Percentiles rank a stretch among this genome's conserved stretches.
These are phyloP conservation scores for Apis florea DNA, from an alignment of 1,140 invertebrate species.

Conservation along the genomic window DNA sequence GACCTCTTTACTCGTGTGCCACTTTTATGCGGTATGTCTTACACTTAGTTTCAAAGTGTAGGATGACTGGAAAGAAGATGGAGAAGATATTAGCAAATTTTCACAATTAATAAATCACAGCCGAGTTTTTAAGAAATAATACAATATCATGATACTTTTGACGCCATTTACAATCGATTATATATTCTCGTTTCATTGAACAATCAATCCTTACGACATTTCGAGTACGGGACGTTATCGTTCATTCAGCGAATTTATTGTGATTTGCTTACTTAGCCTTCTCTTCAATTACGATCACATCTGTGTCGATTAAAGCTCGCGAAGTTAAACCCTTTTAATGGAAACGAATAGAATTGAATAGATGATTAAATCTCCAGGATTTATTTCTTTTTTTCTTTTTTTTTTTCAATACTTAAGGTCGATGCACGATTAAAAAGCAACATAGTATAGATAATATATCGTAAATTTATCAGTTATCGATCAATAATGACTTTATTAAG, in stretches of 20 bases:
- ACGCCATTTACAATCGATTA: background rate
- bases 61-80: too few species aligned
- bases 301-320: background rate
- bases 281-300: constrained; percentile 25
- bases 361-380: background rate
- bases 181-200: background rate
- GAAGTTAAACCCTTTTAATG: too few species aligned
- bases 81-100: too few species aligned
- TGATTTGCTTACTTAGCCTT: constrained; percentile 26
- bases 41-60: too few species aligned
- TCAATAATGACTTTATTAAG: background rate
- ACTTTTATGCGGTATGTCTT: background rate
- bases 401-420: background rate
- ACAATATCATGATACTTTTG: background rate
- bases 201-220: background rate
- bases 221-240: constrained; percentile 1
- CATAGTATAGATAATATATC: background rate
- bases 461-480: background rate
- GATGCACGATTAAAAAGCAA: background rate
- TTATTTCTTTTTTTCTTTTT: background rate
- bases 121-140: too few species aligned
- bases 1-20: background rate
- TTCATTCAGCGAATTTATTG: constrained; percentile 23
- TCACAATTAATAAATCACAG: too few species aligned
- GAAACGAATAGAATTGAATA: background rate